Evolutionary conservation across 2,888 invertebrate genomes (phyloP), one percentile per base, ranked within the genome.

Genomic region (Pegoplata infirma): DNA sequence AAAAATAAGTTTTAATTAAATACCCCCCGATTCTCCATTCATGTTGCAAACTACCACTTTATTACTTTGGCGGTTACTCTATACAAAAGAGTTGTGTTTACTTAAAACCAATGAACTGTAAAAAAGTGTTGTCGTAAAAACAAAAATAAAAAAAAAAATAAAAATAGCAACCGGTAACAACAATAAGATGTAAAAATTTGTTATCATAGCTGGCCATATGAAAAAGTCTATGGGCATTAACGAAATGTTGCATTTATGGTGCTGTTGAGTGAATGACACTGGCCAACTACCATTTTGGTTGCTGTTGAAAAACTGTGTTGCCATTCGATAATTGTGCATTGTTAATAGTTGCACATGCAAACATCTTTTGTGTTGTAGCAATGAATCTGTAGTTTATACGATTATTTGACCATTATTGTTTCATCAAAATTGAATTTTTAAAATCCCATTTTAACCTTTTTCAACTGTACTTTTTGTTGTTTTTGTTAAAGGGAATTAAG

Each of bases 171-270:
- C 44, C 0, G 74, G n/a, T 6, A 68, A 17, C 23, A 49, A 5
- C 36, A 46, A 47, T 23, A 66, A 63, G 32, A 75, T 44, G 23
- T 36, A 46, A 49, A 56, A 61, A 36, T n/a, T n/a, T 78, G 72
- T 78, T 81, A 78, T 81, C 78, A 76, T 28, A 73, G 68, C 64
- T 47, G 66, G 66, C 74, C 80, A 80, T 64, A 67, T 61, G 75
- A 72, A n/a, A n/a, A 32, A 36, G 23, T 40, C 44, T 21, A 66
- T 12, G 5, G 6, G 36, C 44, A 66, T 47, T 36, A 64, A 28
- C 59, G 44, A 59, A 49, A 44, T 46, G 32, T 49, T 51, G 67
- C 55, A 58, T 49, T 53, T 58, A 19, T 47, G 7, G 40, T 17
- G 40, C 17, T 63, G 40, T n/a, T 66, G 51, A 55, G 53, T 7